These are phyloP conservation scores for Papilio gigon DNA, from an alignment of 2,888 invertebrate species.

Conservation along the genomic window DNA sequence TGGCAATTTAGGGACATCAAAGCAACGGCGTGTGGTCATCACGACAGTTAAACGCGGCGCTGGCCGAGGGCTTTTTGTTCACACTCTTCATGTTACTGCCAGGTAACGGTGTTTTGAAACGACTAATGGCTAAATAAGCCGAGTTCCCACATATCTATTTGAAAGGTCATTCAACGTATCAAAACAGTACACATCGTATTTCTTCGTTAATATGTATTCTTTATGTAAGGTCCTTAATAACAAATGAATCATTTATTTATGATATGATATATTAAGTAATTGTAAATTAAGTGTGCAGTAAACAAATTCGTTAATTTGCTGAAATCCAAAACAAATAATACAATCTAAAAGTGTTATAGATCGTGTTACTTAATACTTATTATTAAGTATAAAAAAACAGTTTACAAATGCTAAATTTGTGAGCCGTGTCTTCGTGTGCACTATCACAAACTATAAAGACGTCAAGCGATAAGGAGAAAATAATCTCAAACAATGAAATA, in stretches of 20 bases:
- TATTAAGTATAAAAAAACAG: no score
- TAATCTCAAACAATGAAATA: neutral
- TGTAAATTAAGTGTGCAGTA: no score
- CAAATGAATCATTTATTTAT: neutral
- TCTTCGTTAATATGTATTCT: neutral
- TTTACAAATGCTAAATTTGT: neutral
- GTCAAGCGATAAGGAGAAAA: neutral
- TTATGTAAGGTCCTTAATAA: neutral
- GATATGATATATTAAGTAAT: no score
- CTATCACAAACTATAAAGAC: conserved; percentile 2
- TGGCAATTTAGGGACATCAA: conserved; percentile 34
- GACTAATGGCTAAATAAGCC: conserved; percentile 1
- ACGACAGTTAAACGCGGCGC: conserved; percentile 21
- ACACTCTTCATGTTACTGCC: conserved; percentile 15
- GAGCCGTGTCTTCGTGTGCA: neutral
- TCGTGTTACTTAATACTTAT: no score
- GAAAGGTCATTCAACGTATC: neutral
- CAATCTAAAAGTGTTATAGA: no score
- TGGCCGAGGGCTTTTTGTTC: conserved; percentile 15
- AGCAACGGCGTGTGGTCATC: conserved; percentile 15
- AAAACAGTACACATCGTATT: neutral
- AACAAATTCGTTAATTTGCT: no score
- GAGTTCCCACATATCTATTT: neutral
- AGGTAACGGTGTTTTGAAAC: conserved; percentile 16
- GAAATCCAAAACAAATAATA: no score